Conservation (phyloP, 2,797 vertebrate species). For the Brachyrhaphis roseni region DNA sequence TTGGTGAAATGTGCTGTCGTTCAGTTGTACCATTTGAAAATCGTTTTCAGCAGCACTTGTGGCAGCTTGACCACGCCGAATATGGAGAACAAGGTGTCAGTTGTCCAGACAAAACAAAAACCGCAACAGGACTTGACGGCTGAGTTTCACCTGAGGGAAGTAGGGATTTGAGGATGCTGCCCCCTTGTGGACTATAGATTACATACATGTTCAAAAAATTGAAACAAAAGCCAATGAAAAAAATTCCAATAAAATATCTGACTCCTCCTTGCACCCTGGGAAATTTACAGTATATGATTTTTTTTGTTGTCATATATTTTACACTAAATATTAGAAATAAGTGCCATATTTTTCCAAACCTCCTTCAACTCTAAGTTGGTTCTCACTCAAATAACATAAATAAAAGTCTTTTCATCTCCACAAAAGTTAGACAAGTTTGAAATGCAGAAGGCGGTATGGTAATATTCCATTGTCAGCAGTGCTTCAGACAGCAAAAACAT, state of each 20-base stretch:
- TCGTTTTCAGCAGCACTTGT: neutral
- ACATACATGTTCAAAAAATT: neutral
- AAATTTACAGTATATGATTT: neutral
- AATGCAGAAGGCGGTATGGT: neutral
- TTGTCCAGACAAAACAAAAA: neutral
- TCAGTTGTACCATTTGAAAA: neutral
- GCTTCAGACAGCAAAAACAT: neutral
- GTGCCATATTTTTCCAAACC: neutral
- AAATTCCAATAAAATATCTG: neutral
- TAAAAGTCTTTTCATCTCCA: neutral
- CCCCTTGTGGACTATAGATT: neutral
- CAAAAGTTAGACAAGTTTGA: neutral
- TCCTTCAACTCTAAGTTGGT: neutral
- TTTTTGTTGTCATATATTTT: neutral
- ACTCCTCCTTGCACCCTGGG: neutral
- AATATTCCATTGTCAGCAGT: neutral
- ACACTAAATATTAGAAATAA: neutral
- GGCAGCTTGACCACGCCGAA: neutral
- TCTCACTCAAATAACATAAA: neutral
- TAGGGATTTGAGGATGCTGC: neutral
- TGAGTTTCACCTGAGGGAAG: neutral
- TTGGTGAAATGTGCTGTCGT: neutral
- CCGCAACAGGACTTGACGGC: neutral
- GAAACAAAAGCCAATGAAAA: neutral
- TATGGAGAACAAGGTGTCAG: neutral